Conservation (phyloP, 1,140 invertebrate species). For the Campoletis sonorensis region DNA sequence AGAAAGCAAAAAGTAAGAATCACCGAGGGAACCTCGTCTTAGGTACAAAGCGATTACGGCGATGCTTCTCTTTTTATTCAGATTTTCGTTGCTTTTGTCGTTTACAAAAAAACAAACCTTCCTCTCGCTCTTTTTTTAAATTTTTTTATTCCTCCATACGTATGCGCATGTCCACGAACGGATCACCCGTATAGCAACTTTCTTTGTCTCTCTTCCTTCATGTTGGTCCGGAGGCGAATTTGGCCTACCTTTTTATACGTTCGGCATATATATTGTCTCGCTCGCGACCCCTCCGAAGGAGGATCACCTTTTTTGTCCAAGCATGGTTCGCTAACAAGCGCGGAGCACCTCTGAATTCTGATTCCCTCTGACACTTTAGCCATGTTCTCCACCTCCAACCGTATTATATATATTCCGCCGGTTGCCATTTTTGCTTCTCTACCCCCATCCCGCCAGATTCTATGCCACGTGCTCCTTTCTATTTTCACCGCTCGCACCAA, state of each 20-base stretch:
- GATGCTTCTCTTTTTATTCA: too few relatives aligned
- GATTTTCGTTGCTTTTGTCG: constrained; percentile 34
- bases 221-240: constrained; percentile 37
- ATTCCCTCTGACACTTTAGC: constrained; percentile 71
- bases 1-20: too few relatives aligned
- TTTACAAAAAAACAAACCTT: constrained; percentile 18
- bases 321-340: constrained; percentile 66
- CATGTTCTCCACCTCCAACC: constrained; percentile 61
- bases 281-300: constrained; percentile 52
- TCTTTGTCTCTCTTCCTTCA: constrained; percentile 31
- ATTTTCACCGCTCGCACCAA: too few relatives aligned
- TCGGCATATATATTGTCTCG: constrained; percentile 52
- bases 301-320: constrained; percentile 59
- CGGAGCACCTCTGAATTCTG: constrained; percentile 69
- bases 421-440: constrained; percentile 32
- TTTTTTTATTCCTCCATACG: too few relatives aligned
- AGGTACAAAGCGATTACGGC: too few relatives aligned
- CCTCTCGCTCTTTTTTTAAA: neutral
- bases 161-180: neutral
- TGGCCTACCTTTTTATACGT: constrained; percentile 48
- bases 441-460: neutral
- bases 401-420: constrained; percentile 8
- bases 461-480: neutral
- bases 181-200: constrained; percentile 18
- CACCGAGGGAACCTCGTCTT: too few relatives aligned